These are phyloP conservation scores for Artibeus lituratus DNA, from an alignment of 2,797 vertebrate genomes.

Conservation along the genomic window DNA sequence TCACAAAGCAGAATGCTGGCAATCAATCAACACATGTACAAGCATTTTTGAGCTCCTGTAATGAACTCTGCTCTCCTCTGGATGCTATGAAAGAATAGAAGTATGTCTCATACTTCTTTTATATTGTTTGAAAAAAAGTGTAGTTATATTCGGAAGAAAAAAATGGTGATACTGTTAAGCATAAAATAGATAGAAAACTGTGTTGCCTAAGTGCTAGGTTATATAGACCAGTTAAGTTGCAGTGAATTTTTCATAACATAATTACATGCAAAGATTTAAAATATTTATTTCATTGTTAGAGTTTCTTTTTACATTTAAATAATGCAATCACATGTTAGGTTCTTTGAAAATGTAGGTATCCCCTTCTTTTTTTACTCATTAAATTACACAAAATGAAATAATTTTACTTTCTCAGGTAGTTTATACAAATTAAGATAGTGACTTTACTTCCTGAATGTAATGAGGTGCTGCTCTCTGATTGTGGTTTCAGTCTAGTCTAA, in stretches of 20 bases:
- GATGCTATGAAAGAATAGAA: neutral
- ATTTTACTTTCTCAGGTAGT: constrained; percentile 40
- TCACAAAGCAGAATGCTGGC: constrained; percentile 41
- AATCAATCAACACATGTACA: constrained; percentile 40
- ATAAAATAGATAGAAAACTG: neutral
- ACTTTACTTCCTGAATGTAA: neutral
- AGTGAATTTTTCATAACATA: neutral
- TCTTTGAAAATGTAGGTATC: neutral
- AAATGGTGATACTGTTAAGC: neutral
- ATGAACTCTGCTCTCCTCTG: constrained; percentile 18
- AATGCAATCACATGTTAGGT: neutral
- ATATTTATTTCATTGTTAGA: neutral
- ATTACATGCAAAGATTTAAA: neutral
- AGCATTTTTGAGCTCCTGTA: constrained; percentile 5
- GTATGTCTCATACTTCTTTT: neutral
- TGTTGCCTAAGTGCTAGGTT: neutral
- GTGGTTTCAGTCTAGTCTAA: neutral
- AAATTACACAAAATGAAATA: neutral
- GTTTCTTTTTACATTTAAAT: neutral
- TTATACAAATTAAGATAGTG: neutral
- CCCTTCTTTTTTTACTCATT: neutral
- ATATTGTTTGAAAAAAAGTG: neutral
- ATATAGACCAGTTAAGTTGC: neutral
- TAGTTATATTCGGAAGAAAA: constrained; percentile 1
- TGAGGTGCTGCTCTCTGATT: neutral